Evolutionary conservation across 2,797 vertebrate genomes (phyloP).

Genomic region (Gouania willdenowi): DNA sequence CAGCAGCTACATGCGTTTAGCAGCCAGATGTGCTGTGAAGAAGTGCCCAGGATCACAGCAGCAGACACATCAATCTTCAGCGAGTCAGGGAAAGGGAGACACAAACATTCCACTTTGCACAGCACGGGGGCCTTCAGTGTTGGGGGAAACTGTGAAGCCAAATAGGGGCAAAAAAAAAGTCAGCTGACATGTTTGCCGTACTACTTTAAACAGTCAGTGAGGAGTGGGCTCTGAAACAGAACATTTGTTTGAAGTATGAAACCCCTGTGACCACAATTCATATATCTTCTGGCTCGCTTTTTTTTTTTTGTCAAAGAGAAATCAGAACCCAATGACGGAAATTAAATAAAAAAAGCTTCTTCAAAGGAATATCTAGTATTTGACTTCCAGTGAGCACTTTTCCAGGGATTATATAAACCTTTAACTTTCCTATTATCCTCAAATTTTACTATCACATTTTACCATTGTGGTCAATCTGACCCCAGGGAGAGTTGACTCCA

Average conservation of each 20-base stretch:
- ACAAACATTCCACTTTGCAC: conserved; percentile 15
- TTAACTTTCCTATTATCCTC: no score
- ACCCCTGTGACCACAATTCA: neutral
- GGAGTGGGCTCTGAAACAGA: neutral
- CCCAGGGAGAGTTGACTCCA: no score
- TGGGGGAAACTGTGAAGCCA: conserved; percentile 38
- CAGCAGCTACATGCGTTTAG: conserved; percentile 16
- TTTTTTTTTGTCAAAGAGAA: neutral
- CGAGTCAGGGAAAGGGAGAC: neutral
- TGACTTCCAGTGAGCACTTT: no score
- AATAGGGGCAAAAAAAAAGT: conserved; percentile 3
- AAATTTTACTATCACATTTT: no score
- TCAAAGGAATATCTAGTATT: neutral
- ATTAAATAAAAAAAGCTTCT: neutral
- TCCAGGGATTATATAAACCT: no score
- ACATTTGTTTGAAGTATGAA: neutral
- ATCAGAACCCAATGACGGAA: neutral
- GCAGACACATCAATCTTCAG: conserved; percentile 32
- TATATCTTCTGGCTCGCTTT: neutral
- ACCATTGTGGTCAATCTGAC: no score
- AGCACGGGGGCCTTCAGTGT: conserved; percentile 28
- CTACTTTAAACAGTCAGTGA: conserved; percentile 14
- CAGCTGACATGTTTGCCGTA: conserved; percentile 29
- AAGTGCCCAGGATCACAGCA: conserved; percentile 10
- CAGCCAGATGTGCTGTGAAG: conserved; percentile 14